A percentile compares a stretch with the other conserved stretches of the same genome.
These are phyloP conservation scores for Popillia japonica DNA, from an alignment of 1,140 invertebrate genomes.

Conservation along the genomic window DNA sequence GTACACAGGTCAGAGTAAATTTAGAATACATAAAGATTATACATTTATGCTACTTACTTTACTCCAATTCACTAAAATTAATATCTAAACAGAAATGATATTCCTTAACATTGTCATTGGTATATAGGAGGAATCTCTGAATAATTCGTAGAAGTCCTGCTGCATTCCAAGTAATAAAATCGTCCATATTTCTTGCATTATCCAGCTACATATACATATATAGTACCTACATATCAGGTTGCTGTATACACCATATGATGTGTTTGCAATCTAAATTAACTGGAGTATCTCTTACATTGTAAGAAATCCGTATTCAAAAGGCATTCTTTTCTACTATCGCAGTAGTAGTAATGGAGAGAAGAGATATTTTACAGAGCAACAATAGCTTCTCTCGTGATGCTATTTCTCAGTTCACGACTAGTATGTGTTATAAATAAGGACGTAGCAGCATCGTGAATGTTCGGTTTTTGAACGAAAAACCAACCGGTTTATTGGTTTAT, in stretches of 20 bases:
- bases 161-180: no score
- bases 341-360: not conserved
- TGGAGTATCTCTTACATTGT: not conserved
- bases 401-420: not conserved
- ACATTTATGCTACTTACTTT: no score
- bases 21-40: no score
- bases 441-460: not conserved
- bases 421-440: conserved; percentile 13
- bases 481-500: conserved; percentile 31
- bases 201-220: no score
- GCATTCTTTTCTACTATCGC: not conserved
- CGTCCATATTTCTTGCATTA: no score
- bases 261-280: not conserved
- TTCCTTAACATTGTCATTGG: no score
- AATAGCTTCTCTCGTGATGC: conserved; percentile 6
- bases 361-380: conserved; percentile 13
- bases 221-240: no score
- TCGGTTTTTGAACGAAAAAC: conserved; percentile 27
- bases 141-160: no score
- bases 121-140: no score
- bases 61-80: no score
- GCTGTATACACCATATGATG: not conserved
- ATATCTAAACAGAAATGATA: no score
- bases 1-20: no score
- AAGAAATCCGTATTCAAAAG: not conserved